These are phyloP conservation scores for Anarhynchus alexandrinus DNA, from an alignment of 2,113 vertebrate species.

Conservation along the genomic window DNA sequence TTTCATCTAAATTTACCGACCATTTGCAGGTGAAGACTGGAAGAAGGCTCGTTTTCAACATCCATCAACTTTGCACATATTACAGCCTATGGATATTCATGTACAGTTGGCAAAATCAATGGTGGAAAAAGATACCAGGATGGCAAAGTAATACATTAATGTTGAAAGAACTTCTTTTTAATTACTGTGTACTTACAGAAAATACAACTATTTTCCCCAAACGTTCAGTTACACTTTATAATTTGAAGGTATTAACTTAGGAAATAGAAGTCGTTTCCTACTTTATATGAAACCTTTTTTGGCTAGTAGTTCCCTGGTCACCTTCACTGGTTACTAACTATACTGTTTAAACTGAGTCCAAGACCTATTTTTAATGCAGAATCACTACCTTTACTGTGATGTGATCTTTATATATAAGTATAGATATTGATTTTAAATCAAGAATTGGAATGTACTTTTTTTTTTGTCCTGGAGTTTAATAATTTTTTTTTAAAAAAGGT, in stretches of 20 bases:
- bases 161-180: neutral
- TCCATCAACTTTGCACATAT: slow-evolving; percentile 85
- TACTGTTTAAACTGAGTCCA: neutral
- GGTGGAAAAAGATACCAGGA: slow-evolving; percentile 91
- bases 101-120: slow-evolving; percentile 90
- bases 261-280: neutral
- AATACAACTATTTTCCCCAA: neutral
- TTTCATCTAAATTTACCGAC: neutral
- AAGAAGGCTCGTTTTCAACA: slow-evolving; percentile 80
- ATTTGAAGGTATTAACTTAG: neutral
- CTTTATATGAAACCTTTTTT: neutral
- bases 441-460: neutral
- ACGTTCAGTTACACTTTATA: neutral
- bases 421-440: neutral
- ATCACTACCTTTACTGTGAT: neutral
- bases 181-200: neutral
- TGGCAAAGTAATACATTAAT: slow-evolving; percentile 83
- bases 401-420: neutral
- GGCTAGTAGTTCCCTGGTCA: neutral
- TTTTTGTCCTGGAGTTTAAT: neutral
- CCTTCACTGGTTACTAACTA: neutral
- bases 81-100: slow-evolving; percentile 91
- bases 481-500: slow-evolving; percentile 66
- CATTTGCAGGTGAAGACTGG: slow-evolving; percentile 86
- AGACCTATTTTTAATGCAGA: neutral